A percentile compares a stretch with the other conserved stretches of the same genome.
These are phyloP conservation scores for Drosophila pandora DNA, from an alignment of 1,140 invertebrate genomes.

Conservation along the genomic window DNA sequence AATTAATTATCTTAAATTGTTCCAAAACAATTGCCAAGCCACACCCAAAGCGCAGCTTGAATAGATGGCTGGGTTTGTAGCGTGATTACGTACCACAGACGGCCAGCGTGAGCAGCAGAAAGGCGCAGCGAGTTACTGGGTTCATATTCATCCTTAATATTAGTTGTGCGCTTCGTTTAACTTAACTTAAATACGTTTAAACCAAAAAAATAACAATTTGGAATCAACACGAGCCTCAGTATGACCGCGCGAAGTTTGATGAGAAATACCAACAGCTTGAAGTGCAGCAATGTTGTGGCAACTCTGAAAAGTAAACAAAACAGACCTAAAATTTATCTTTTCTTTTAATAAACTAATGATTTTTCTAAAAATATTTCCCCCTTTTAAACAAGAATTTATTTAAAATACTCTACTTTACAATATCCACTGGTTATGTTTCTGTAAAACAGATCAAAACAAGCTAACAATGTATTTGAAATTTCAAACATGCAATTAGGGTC, in stretches of 20 bases:
- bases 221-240: slow-evolving; percentile 5
- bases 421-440: no score
- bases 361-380: no score
- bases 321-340: no score
- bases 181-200: slow-evolving; percentile 38
- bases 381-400: no score
- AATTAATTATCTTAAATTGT: slow-evolving; percentile 8
- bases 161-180: slow-evolving; percentile 28
- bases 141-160: slow-evolving; percentile 32
- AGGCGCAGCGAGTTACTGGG: slow-evolving; percentile 29
- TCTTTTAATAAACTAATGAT: no score
- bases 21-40: slow-evolving; percentile 44
- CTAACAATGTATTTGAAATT: no score
- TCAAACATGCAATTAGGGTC: no score
- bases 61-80: not conserved
- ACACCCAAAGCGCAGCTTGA: slow-evolving; percentile 54
- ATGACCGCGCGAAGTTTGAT: slow-evolving; percentile 13
- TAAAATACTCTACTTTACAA: no score
- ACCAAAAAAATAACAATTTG: slow-evolving; percentile 49
- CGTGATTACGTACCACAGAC: slow-evolving; percentile 49
- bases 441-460: no score
- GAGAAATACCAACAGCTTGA: not conserved
- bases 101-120: slow-evolving; percentile 49
- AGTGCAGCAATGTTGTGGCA: not conserved
- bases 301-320: not conserved